Conservation (phyloP, 2,888 invertebrate species). For the Isoperla grammatica region DNA sequence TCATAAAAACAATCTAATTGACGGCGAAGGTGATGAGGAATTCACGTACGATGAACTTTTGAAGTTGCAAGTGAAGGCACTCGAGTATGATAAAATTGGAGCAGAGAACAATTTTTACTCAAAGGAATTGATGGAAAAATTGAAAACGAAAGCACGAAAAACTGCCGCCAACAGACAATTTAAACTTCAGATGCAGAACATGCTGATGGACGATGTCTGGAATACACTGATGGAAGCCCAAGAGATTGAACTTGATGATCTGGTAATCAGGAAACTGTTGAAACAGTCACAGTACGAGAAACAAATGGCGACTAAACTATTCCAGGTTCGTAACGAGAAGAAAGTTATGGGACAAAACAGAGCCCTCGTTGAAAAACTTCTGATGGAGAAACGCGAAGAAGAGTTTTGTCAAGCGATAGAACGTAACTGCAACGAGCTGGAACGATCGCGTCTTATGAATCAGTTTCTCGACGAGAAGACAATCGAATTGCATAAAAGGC, state of each 20-base stretch:
- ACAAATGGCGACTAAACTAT: conserved; percentile 57
- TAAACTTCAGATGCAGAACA: conserved; percentile 48
- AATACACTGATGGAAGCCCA: conserved; percentile 49
- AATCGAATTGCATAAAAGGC: conserved; percentile 48
- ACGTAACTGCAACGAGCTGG: background rate
- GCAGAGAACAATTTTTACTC: background rate
- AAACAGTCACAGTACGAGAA: conserved; percentile 61
- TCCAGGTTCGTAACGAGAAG: conserved; percentile 55
- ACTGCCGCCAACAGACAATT: conserved; percentile 46
- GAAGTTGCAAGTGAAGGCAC: conserved; percentile 39
- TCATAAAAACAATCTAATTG: background rate
- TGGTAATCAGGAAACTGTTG: conserved; percentile 52
- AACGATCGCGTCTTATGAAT: background rate
- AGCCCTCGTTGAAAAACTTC: conserved; percentile 48
- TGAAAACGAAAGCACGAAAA: conserved; percentile 39
- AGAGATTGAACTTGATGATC: conserved; percentile 48
- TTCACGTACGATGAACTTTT: conserved; percentile 46
- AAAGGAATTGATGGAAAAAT: background rate
- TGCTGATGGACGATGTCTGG: conserved; percentile 50
- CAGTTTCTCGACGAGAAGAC: conserved; percentile 29
- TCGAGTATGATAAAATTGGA: conserved; percentile 32
- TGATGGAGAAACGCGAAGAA: conserved; percentile 46
- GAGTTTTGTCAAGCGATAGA: conserved; percentile 38
- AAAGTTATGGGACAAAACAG: conserved; percentile 52
- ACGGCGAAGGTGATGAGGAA: conserved; percentile 42